Evolutionary conservation across 2,113 vertebrate genomes (phyloP).

Genomic region (Vombatus ursinus): DNA sequence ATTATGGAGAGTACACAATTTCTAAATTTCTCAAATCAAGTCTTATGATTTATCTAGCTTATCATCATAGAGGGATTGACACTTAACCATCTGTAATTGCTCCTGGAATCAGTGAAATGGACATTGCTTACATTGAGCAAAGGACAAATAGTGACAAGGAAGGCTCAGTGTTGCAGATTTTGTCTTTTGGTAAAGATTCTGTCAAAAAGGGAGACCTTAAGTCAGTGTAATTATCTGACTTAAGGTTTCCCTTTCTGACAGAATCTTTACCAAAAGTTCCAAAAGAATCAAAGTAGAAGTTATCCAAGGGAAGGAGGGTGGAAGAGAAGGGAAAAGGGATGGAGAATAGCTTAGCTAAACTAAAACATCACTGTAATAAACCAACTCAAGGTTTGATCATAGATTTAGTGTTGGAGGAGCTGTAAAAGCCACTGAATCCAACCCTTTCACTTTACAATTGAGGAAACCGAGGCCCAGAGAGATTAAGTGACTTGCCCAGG

Average conservation of each 20-base stretch:
- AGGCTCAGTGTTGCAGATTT: background rate
- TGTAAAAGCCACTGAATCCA: background rate
- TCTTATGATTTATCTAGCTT: background rate
- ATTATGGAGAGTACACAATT: background rate
- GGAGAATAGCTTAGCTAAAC: background rate
- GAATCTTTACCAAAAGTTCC: background rate
- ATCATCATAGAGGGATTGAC: background rate
- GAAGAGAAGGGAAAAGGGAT: background rate
- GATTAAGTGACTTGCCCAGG: background rate
- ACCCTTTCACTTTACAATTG: background rate
- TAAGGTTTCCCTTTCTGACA: no score
- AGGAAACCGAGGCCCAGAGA: background rate
- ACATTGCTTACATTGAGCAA: background rate
- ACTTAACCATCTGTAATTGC: background rate
- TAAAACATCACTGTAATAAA: background rate
- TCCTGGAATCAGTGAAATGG: background rate
- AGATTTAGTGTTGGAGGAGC: background rate
- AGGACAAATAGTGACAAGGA: background rate
- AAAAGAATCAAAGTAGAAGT: background rate
- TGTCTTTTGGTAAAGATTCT: conserved; percentile 1
- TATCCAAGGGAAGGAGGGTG: background rate
- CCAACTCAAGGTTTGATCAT: no score
- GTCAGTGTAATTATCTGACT: background rate
- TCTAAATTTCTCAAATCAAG: background rate
- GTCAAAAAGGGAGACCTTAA: background rate